Conservation (phyloP, 2,113 vertebrate species). For the Neotragus pygmaeus region DNA sequence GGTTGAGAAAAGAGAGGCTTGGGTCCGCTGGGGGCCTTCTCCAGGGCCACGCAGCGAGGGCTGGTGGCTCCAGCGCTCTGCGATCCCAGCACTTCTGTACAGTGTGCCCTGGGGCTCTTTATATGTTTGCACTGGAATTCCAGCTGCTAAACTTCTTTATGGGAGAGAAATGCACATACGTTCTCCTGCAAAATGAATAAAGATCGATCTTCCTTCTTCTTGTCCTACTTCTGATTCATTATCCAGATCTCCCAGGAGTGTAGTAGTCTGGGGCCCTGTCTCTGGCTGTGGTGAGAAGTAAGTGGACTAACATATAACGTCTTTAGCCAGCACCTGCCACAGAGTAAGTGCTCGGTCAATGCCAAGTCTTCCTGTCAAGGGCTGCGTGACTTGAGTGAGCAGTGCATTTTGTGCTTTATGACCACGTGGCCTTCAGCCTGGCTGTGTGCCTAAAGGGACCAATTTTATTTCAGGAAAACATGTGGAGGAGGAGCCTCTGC, state of each 20-base stretch:
- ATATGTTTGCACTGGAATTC: not conserved
- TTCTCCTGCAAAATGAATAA: not conserved
- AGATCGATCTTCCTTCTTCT: not conserved
- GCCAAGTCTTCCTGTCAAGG: not conserved
- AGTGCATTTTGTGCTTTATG: not conserved
- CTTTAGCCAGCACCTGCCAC: not conserved
- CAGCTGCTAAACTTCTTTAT: not conserved
- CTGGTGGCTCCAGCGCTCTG: not conserved
- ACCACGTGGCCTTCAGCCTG: not conserved
- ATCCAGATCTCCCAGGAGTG: not conserved
- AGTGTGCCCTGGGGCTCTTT: not conserved
- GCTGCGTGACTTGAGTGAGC: fast-evolving
- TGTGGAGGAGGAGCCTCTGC: not conserved
- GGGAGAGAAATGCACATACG: not conserved
- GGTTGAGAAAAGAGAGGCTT: not conserved
- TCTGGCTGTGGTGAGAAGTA: not conserved
- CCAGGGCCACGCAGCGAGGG: fast-evolving
- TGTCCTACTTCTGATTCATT: not conserved
- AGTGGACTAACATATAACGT: not conserved
- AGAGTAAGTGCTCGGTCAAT: not conserved
- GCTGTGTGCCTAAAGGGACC: not conserved
- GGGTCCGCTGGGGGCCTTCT: not conserved
- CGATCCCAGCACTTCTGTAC: too few species aligned
- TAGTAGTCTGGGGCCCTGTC: not conserved
- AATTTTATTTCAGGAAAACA: constrained; percentile 13